Evolutionary conservation across 2,888 invertebrate genomes (phyloP).

Genomic region (Athetis lepigone): DNA sequence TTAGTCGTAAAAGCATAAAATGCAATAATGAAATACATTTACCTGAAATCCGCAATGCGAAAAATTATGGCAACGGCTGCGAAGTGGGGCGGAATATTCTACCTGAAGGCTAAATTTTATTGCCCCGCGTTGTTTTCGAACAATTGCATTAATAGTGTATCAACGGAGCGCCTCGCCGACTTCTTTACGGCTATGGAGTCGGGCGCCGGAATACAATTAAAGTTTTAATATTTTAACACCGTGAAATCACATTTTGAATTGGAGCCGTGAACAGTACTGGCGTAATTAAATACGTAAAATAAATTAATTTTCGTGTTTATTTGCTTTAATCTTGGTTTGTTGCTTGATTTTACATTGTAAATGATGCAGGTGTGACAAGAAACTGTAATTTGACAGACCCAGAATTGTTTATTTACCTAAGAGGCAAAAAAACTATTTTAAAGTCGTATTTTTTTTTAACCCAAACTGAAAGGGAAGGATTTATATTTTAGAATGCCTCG

Average conservation of each 20-base stretch:
- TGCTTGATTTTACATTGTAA: not conserved
- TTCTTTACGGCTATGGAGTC: slow-evolving; percentile 84
- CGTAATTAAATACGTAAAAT: slow-evolving; percentile 74
- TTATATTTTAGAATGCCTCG: too few species aligned
- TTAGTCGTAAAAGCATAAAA: slow-evolving; percentile 69
- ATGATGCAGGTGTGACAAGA: not conserved
- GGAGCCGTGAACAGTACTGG: slow-evolving; percentile 65
- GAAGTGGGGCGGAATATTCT: slow-evolving; percentile 84
- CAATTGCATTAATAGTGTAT: slow-evolving; percentile 90
- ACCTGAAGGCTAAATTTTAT: slow-evolving; percentile 89
- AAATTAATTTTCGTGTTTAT: slow-evolving; percentile 61
- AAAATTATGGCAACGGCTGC: slow-evolving; percentile 86
- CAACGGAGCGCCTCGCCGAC: slow-evolving; percentile 81
- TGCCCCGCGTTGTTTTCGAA: slow-evolving; percentile 86
- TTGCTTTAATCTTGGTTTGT: slow-evolving; percentile 19
- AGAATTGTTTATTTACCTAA: too few species aligned
- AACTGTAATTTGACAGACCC: not conserved
- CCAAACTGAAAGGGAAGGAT: too few species aligned
- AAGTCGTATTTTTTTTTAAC: too few species aligned
- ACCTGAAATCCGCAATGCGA: slow-evolving; percentile 88
- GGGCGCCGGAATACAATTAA: slow-evolving; percentile 84
- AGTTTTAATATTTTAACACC: slow-evolving; percentile 86
- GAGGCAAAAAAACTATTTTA: too few species aligned
- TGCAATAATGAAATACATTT: slow-evolving; percentile 73
- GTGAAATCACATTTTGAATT: slow-evolving; percentile 77